These are phyloP conservation scores for Eristalis tenax DNA, from an alignment of 2,888 invertebrate genomes.

Conservation along the genomic window DNA sequence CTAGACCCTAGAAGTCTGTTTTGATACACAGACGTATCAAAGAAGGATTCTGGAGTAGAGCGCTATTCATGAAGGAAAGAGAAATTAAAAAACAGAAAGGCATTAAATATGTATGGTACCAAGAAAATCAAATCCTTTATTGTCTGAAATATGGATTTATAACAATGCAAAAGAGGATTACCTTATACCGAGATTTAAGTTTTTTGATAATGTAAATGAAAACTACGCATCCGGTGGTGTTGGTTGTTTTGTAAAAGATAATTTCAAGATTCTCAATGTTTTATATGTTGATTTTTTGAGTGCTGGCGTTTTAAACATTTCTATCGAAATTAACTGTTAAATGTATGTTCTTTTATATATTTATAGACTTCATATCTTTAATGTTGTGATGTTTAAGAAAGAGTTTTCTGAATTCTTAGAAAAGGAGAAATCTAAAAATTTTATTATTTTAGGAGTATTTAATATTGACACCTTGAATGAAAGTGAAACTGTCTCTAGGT, in stretches of 20 bases:
- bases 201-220: conserved; percentile 23
- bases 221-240: conserved; percentile 32
- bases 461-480: conserved; percentile 14
- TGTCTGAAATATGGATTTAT: conserved; percentile 33
- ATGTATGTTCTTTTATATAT: conserved; percentile 22
- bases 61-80: no score
- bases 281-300: conserved; percentile 28
- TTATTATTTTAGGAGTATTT: conserved; percentile 27
- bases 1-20: no score
- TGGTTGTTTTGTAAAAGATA: conserved; percentile 29
- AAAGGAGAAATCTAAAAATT: conserved; percentile 12
- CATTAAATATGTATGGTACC: no score
- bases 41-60: no score
- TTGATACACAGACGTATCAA: no score
- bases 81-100: no score
- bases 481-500: conserved; percentile 6
- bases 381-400: conserved; percentile 13
- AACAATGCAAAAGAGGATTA: conserved; percentile 17
- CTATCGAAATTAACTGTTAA: not conserved
- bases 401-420: no score
- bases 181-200: conserved; percentile 12
- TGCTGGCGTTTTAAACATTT: conserved; percentile 25
- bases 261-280: no score
- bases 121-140: no score
- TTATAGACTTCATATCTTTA: conserved; percentile 25